These are phyloP conservation scores for Drosophila varians DNA, from an alignment of 1,140 invertebrate genomes.

Conservation along the genomic window DNA sequence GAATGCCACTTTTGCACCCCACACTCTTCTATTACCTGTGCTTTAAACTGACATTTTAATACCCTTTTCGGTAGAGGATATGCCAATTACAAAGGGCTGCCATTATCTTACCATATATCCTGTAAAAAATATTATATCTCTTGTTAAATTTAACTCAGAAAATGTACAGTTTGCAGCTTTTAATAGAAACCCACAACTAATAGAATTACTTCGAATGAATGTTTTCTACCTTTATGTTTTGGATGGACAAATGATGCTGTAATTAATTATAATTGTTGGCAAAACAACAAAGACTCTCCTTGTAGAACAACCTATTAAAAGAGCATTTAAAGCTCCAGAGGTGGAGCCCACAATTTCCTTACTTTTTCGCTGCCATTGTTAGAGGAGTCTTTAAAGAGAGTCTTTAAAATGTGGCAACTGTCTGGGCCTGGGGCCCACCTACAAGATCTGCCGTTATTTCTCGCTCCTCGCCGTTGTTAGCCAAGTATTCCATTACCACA, in stretches of 20 bases:
- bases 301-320: background rate
- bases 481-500: conserved; percentile 46
- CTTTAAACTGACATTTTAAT: conserved; percentile 19
- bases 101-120: too few relatives aligned
- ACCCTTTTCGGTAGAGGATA: conserved; percentile 1
- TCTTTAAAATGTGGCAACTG: conserved; percentile 28
- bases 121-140: too few relatives aligned
- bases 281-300: background rate
- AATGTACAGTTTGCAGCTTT: too few relatives aligned
- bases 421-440: conserved; percentile 36
- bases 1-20: conserved; percentile 2
- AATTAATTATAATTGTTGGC: background rate
- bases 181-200: too few relatives aligned
- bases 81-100: background rate
- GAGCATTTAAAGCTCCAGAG: conserved; percentile 1
- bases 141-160: too few relatives aligned
- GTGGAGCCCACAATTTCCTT: background rate
- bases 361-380: conserved; percentile 17
- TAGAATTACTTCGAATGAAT: too few relatives aligned
- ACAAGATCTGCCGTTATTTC: conserved; percentile 46
- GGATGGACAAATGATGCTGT: background rate
- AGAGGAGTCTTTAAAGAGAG: conserved; percentile 31
- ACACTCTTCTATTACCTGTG: too few relatives aligned
- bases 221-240: too few relatives aligned
- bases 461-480: conserved; percentile 28